Conservation (phyloP, 2,113 vertebrate species). For the Rhombomys opimus region DNA sequence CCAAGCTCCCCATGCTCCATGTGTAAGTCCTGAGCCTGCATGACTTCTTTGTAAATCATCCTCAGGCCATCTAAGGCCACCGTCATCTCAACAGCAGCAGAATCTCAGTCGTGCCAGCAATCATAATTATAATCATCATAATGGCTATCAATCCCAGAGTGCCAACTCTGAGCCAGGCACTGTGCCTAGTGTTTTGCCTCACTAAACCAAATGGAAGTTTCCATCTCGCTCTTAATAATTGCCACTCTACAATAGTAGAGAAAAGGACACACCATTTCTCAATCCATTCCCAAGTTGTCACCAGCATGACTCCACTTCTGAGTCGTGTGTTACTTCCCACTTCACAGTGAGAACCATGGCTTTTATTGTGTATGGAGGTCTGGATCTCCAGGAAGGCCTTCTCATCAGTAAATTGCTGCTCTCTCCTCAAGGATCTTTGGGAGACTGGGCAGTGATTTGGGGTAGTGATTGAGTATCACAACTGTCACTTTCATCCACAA, state of each 20-base stretch:
- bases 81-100: slow-evolving; percentile 48
- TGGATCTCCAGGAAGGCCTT: background rate
- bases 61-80: slow-evolving; percentile 64
- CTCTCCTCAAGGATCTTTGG: background rate
- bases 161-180: slow-evolving; percentile 72
- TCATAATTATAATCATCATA: slow-evolving; percentile 66
- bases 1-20: background rate
- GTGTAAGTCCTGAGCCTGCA: background rate
- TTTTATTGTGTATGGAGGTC: background rate
- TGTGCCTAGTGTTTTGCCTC: slow-evolving; percentile 63
- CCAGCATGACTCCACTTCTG: background rate
- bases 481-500: slow-evolving; percentile 11
- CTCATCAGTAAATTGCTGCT: background rate
- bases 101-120: slow-evolving; percentile 69
- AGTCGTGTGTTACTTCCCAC: background rate
- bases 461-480: background rate
- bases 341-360: background rate
- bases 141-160: slow-evolving; percentile 67
- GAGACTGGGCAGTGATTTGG: background rate
- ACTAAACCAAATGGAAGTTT: slow-evolving; percentile 70
- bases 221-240: slow-evolving; percentile 43
- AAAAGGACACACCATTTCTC: background rate
- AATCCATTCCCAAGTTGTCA: background rate
- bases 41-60: slow-evolving; percentile 44
- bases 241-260: background rate